Evolutionary conservation across 2,797 vertebrate species (phyloP), one percentile per base, ranked within the genome.

Genomic region (Acipenser oxyrinchus): DNA sequence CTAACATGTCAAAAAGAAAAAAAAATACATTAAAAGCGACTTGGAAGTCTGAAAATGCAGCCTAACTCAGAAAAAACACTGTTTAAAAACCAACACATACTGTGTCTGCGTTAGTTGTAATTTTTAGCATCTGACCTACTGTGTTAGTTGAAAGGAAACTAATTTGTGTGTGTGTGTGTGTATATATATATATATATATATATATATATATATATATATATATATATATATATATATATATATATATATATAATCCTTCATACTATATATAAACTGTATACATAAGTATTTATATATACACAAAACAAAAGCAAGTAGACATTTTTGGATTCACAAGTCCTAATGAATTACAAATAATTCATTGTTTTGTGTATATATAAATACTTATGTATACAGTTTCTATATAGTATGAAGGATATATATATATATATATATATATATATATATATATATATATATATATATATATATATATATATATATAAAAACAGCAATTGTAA

Each of bases 121-220:
- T 9, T 8, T 37, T 37, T 37, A 62, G 18, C 60, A 62, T 48
- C 77, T 80, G 65, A 79, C 69, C 73, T 82, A 78, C 18, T 62
- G 60, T 37, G 18, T 62, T 81, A 82, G 53, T 55, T 10, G 53
- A 55, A 55, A 55, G 37, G 37, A 37, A 37, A 37, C 37, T 81
- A 81, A 82, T 77, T 81, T 86, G 78, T 76, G 77, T 87, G 87
- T 87, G 85, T 83, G 84, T 87, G 78, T 85, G 86, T 86, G 83
- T 85, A 87, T 89, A 88, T 84, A 86, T 84, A 81, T 77, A 49
- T 48, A 49, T 48, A 86, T 87, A 86, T 86, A 86, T 86, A 88
- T 85, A 87, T 81, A 83, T 85, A 87, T 89, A 88, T 84, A 86
- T 84, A 81, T 77, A 49, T 48, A 49, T 85, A 87, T 89, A 88